Evolutionary conservation across 2,888 invertebrate species (phyloP), one percentile per base, ranked within the genome.

Genomic region (Dromius quadrimaculatus): DNA sequence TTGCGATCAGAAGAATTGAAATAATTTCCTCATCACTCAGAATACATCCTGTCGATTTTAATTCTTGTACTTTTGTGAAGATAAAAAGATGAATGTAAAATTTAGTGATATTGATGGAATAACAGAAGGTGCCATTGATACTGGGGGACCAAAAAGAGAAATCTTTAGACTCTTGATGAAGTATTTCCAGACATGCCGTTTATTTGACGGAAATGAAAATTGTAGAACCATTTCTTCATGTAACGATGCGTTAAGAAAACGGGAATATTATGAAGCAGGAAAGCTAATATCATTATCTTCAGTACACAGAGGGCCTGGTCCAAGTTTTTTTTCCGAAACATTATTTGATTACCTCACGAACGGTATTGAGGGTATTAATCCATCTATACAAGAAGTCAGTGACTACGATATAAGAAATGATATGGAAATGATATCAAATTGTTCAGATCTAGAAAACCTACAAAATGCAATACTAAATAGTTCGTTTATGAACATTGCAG

Each of bases 261-360:
- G 43, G 3, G 4, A 13, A 5, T 41, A 41, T 9, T 15, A 13
- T 41, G 43, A 41, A 41, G 43, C 43, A 41, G 43, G 43, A 9
- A 41, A 9, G 9, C 43, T 34, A 11, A 41, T 41, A 5, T 3
- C 43, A 13, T 15, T 41, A 41, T 3, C 13, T 13, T 5, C 9
- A 5, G 43, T 41, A 5, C 43, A 41, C 9, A 3, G 3, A 41
- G 43, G 43, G 3, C 9, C 9, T 4, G 43, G 43, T 13, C 43
- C 43, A 41, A 3, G 43, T 9, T 41, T 41, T 41, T n/a, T 41
- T 41, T 41, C 43, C 3, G 43, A 41, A 41, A 5, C 9, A 41
- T 41, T 9, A 13, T 41, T 41, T 9, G 3, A 15, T 41, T 11
- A 5, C 9, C 3, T 41, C 13, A 15, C 3, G 17, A 5, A 28